Evolutionary conservation across 2,888 invertebrate species (phyloP).

Genomic region (Charanyca ferruginea): DNA sequence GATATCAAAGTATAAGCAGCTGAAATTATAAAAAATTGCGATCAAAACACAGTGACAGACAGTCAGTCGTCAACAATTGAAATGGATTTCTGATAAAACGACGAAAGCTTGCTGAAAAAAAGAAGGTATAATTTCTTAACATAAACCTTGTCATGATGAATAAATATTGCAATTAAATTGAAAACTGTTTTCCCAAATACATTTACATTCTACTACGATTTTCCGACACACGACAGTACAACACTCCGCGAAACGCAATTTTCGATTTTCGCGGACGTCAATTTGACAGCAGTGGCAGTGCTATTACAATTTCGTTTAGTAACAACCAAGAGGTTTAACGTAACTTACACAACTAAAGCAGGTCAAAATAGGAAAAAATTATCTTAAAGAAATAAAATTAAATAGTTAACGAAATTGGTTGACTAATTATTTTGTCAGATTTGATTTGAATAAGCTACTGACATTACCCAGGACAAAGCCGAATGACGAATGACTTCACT

Average conservation of each 20-base stretch:
- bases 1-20: constrained; percentile 90
- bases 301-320: background rate
- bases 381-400: background rate
- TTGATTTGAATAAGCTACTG: background rate
- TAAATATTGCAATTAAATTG: constrained; percentile 20
- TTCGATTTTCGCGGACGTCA: constrained; percentile 71
- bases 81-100: background rate
- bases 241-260: constrained; percentile 36
- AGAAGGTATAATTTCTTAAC: background rate
- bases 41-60: constrained; percentile 12
- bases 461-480: too few species aligned
- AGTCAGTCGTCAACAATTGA: too few species aligned
- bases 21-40: constrained; percentile 63
- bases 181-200: constrained; percentile 6
- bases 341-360: too few species aligned
- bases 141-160: constrained; percentile 70
- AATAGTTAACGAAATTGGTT: background rate
- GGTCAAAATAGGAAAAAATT: too few species aligned
- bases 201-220: constrained; percentile 38
- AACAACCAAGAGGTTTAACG: background rate
- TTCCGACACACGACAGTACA: constrained; percentile 20
- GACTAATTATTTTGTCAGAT: background rate
- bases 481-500: background rate
- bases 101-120: background rate
- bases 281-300: constrained; percentile 13